A percentile compares a stretch with the other conserved stretches of the same genome.
Evolutionary conservation across 2,113 vertebrate genomes (phyloP).

Genomic region (Pycnonotus jocosus): DNA sequence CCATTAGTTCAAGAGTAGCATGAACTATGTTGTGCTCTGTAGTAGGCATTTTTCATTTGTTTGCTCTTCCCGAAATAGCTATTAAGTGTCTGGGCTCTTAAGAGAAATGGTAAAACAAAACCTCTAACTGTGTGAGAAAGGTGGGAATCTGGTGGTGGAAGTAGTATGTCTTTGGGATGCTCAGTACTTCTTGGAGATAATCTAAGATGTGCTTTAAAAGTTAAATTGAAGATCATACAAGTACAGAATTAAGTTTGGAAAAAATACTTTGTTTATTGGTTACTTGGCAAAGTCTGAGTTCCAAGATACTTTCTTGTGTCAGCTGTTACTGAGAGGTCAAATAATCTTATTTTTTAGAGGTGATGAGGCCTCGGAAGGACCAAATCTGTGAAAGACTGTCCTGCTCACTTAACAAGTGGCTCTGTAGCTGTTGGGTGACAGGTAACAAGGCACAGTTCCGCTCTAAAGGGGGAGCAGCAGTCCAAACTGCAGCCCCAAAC

Average conservation of each 20-base stretch:
- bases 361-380: neutral
- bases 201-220: neutral
- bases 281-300: neutral
- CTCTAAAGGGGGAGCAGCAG: too few relatives aligned
- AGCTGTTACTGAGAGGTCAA: neutral
- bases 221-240: neutral
- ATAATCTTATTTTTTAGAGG: neutral
- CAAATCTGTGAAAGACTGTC: neutral
- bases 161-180: neutral
- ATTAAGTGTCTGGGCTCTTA: neutral
- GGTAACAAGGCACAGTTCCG: rapidly evolving
- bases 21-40: neutral
- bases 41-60: neutral
- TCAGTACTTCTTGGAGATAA: neutral
- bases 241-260: neutral
- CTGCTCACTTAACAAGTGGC: neutral
- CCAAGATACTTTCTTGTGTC: neutral
- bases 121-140: neutral
- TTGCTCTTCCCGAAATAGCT: neutral
- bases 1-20: neutral
- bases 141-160: neutral
- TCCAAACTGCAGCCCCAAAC: neutral
- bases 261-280: neutral
- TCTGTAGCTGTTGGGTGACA: neutral
- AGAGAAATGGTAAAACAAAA: neutral